phyloP scores from a whole-genome alignment of 2,888 invertebrate genomes.

The Bursaphelenchus okinawaensis region DNA sequence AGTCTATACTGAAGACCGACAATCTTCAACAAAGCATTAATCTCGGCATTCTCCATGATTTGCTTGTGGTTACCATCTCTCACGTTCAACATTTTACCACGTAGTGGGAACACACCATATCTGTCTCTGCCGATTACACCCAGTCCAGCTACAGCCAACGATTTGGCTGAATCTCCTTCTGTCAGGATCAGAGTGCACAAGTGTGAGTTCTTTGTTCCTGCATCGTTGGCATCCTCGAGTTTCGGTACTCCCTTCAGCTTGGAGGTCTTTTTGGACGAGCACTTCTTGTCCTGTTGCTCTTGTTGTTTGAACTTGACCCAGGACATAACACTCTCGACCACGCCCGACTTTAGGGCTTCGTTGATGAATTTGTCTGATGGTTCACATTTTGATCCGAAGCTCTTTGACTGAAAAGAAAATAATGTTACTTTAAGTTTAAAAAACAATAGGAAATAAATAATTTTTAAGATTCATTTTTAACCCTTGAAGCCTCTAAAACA shows the following conservation, averaged over 20 bases:
- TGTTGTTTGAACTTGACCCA: conserved; percentile 96
- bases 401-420: conserved; percentile 65
- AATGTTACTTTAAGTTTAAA: not conserved
- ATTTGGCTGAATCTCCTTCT: conserved; percentile 99
- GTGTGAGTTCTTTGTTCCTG: conserved; percentile 77
- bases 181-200: conserved; percentile 93
- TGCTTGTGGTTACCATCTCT: conserved; percentile 93
- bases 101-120: conserved; percentile 88
- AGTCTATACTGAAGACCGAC: conserved; percentile 91
- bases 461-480: too few relatives aligned
- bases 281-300: conserved; percentile 69
- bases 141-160: conserved; percentile 84
- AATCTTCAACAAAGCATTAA: conserved; percentile 91
- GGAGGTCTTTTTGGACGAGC: conserved; percentile 75
- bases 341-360: conserved; percentile 67
- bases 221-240: conserved; percentile 91
- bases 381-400: conserved; percentile 86
- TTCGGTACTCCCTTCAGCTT: conserved; percentile 77
- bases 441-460: too few relatives aligned
- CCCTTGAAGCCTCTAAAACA: too few relatives aligned
- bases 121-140: conserved; percentile 69
- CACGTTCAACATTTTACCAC: conserved; percentile 91
- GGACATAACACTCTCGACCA: conserved; percentile 81
- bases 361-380: conserved; percentile 71
- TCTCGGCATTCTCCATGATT: conserved; percentile 91